Conservation (phyloP, 2,113 vertebrate genomes). For the Pseudolaguvia tuberculata region DNA sequence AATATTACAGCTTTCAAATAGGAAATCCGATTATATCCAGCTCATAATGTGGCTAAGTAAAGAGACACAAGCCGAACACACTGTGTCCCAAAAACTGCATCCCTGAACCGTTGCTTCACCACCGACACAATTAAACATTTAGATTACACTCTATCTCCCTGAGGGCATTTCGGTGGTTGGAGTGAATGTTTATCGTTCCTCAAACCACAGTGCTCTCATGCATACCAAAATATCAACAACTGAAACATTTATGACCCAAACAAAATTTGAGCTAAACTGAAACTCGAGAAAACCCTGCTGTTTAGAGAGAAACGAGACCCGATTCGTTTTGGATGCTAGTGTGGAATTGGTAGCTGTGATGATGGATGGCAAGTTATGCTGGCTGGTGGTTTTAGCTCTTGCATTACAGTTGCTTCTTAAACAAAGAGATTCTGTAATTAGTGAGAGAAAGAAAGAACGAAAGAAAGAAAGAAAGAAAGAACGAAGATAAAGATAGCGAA, state of each 20-base stretch:
- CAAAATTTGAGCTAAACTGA: not conserved
- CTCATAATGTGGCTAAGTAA: not conserved
- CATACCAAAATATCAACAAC: not conserved
- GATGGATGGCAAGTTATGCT: not conserved
- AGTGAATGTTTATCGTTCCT: conserved; percentile 5
- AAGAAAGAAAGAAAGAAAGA: no score
- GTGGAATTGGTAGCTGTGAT: no score
- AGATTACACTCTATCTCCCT: no score
- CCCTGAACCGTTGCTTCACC: not conserved
- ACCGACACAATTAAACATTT: conserved; percentile 4
- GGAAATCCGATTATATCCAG: no score
- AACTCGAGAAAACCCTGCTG: not conserved
- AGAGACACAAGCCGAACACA: not conserved
- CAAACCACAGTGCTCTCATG: not conserved
- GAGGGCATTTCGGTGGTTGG: no score
- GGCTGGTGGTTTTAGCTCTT: not conserved
- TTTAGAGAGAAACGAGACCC: no score
- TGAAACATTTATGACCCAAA: not conserved
- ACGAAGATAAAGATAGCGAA: no score
- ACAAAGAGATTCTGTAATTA: not conserved
- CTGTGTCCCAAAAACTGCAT: not conserved
- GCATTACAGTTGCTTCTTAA: not conserved
- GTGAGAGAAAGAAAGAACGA: no score
- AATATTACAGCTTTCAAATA: not conserved
- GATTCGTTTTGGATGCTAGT: not conserved